Evolutionary conservation across 2,888 invertebrate species (phyloP).

Genomic region (Actias luna): DNA sequence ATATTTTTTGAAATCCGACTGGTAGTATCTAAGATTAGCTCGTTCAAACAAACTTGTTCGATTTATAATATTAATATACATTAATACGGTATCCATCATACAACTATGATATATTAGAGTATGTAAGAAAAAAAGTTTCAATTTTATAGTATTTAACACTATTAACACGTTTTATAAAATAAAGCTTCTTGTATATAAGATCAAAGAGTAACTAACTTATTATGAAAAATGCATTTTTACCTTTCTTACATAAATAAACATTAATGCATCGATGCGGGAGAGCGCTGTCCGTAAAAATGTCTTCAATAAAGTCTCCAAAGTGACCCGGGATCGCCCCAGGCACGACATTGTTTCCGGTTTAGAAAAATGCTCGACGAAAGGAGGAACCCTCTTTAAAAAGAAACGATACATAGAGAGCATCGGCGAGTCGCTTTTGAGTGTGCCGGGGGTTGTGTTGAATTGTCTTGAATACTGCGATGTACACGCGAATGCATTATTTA

Average conservation of each 20-base stretch:
- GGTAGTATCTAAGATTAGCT: too few species aligned
- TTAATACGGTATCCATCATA: too few species aligned
- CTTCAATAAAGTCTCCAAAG: slow-evolving; percentile 54
- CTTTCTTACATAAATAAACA: slow-evolving; percentile 46
- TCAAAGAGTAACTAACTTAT: neutral
- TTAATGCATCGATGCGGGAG: slow-evolving; percentile 39
- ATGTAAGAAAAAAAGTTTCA: too few species aligned
- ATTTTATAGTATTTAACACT: neutral
- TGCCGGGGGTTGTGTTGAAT: neutral
- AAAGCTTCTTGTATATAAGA: neutral
- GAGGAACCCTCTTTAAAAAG: slow-evolving; percentile 45
- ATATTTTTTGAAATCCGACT: too few species aligned
- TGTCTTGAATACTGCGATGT: too few species aligned
- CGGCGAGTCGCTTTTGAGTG: neutral
- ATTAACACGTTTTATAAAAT: neutral
- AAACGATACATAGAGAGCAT: slow-evolving; percentile 24
- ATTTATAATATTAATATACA: too few species aligned
- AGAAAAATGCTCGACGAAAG: slow-evolving; percentile 59
- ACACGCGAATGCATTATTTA: neutral
- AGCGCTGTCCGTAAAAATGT: slow-evolving; percentile 55
- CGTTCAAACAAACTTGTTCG: too few species aligned
- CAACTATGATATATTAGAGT: too few species aligned
- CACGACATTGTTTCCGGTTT: slow-evolving; percentile 55
- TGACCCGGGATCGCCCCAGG: slow-evolving; percentile 49
- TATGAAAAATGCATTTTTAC: slow-evolving; percentile 9